A percentile compares a stretch with the other conserved stretches of the same genome.
phyloP scores from a whole-genome alignment of 2,888 invertebrate species.

The Ormyrus pomaceus region DNA sequence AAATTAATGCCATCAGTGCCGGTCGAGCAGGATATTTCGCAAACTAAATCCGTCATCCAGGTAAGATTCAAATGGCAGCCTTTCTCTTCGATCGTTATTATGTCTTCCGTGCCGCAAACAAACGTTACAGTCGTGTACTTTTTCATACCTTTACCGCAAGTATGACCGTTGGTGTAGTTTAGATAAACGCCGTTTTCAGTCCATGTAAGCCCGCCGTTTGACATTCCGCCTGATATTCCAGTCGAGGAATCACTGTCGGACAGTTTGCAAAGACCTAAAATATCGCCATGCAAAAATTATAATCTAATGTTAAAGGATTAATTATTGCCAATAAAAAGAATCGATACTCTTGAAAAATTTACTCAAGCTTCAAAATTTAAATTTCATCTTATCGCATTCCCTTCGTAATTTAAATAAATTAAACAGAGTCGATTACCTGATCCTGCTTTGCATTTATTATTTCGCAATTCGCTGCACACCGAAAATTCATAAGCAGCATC shows the following conservation, averaged over 20 bases:
- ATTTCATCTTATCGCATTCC: too few species aligned
- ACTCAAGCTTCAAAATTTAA: too few species aligned
- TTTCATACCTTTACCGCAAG: slow-evolving; percentile 60
- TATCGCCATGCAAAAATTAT: too few species aligned
- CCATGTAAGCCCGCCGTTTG: slow-evolving; percentile 67
- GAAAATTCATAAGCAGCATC: slow-evolving; percentile 4
- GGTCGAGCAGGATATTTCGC: slow-evolving; percentile 3
- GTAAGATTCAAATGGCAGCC: slow-evolving; percentile 12
- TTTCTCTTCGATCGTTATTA: background rate
- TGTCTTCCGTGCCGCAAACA: slow-evolving; percentile 62
- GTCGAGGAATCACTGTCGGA: background rate
- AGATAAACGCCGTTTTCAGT: slow-evolving; percentile 67
- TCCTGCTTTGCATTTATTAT: background rate
- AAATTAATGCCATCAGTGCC: slow-evolving; percentile 14
- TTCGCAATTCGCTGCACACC: slow-evolving; percentile 6
- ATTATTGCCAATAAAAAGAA: background rate
- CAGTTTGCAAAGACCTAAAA: slow-evolving; percentile 13
- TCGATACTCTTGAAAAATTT: background rate
- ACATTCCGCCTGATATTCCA: slow-evolving; percentile 62
- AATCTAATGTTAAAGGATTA: background rate
- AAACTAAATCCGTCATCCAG: slow-evolving; percentile 7
- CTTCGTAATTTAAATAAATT: too few species aligned
- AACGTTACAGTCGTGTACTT: slow-evolving; percentile 66
- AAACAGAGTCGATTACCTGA: slow-evolving; percentile 5
- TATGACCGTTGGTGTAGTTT: slow-evolving; percentile 69